Base-by-base conservation (phyloP, 2,797 vertebrate species). In the Acanthiza pusilla region DNA sequence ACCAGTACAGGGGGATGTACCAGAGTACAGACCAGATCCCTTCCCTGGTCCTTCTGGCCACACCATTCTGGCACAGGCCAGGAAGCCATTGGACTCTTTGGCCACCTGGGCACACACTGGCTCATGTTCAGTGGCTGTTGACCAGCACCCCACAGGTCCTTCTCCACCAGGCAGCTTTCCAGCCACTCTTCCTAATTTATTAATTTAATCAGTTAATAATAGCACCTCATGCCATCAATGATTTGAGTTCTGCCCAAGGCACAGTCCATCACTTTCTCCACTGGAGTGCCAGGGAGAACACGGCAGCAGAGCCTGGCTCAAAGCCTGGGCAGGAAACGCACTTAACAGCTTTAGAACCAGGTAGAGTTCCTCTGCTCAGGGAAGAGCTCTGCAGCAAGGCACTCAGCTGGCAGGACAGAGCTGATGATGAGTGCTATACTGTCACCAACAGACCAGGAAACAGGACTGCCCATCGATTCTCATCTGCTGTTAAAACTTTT, bases 351-450 rank as follows among this genome's bases (percentile, higher is more conserved):
- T 65, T 18, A 72, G 43, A 40, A 34, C 2, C 14, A 70, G 30
- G 18, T 1, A 54, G 60, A 53, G 38, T 15, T 53, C 17, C 25
- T 21, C 38, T 0, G 0, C 8, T 54, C 18, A 29, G 34, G 43
- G 61, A 47, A 51, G 65, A 48, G 26, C 27, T 67, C 67, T 62
- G 53, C 45, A 38, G 29, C 43, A 53, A 38, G 36, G 18, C 22
- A 25, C 72, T 62, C 1, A 0, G 20, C 38, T 54, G 60, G 19
- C 54, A 62, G 50, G 50, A 63, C 17, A 54, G 29, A 65, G 51
- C 23, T 68, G 67, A 76, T 26, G 14, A 55, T 47, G 43, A 87
- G 30, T 2, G 1, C 22, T 78, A 3, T 5, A 23, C 54, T 57
- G 11, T 23, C 63, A 55, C 17, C 58, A 63, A 19, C 10, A 67